phyloP scores from a whole-genome alignment of 2,888 invertebrate species.

The Hymenopus coronatus region DNA sequence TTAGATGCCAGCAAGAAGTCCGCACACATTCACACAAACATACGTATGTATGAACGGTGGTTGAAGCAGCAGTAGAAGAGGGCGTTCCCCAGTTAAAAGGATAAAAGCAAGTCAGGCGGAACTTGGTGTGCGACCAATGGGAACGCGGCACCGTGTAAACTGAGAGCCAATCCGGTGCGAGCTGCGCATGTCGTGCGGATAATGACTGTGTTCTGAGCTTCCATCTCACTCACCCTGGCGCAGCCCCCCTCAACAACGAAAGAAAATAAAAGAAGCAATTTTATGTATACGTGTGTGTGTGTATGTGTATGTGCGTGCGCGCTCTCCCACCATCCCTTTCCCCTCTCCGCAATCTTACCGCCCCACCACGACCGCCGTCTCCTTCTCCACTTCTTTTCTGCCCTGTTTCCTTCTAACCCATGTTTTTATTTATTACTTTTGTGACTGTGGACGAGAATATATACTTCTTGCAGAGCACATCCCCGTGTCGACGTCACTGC shows the following conservation, averaged over 20 bases:
- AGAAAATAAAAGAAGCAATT: not conserved
- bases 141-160: constrained; percentile 15
- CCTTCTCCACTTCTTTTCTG: not conserved
- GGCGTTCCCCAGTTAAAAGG: not conserved
- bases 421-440: constrained; percentile 73
- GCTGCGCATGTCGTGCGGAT: constrained; percentile 28
- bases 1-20: not conserved
- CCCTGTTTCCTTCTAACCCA: constrained; percentile 31
- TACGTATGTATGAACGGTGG: not conserved
- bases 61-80: not conserved
- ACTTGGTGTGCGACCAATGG: constrained; percentile 28
- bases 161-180: constrained; percentile 29
- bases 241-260: constrained; percentile 15
- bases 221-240: constrained; percentile 9
- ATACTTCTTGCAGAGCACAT: constrained; percentile 14
- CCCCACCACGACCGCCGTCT: not conserved
- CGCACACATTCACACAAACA: not conserved
- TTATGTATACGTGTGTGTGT: not conserved
- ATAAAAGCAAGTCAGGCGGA: constrained; percentile 33
- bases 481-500: not conserved
- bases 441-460: constrained; percentile 55
- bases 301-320: constrained; percentile 7
- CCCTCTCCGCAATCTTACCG: constrained; percentile 13
- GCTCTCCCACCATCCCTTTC: constrained; percentile 7
- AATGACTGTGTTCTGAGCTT: constrained; percentile 25